phyloP scores from a whole-genome alignment of 2,113 vertebrate genomes.

The Budorcas taxicolor region DNA sequence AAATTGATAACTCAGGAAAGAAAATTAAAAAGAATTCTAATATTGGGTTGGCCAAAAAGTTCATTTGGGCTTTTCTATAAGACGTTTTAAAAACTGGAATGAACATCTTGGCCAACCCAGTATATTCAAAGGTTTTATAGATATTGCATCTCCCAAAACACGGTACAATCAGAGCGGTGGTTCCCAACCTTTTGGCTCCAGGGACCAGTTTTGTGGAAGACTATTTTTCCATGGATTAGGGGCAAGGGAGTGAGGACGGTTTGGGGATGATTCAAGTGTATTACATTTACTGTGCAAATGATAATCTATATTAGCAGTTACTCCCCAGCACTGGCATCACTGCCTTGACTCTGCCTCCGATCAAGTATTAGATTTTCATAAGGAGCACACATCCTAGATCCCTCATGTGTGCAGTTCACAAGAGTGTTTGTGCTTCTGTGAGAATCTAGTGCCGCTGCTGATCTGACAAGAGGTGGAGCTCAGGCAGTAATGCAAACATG shows the following conservation, averaged over 20 bases:
- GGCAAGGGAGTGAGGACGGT: neutral
- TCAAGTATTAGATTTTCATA: neutral
- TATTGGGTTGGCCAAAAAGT: neutral
- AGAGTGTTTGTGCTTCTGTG: neutral
- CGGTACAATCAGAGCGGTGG: neutral
- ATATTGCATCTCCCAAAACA: neutral
- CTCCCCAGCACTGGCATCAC: neutral
- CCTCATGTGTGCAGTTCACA: neutral
- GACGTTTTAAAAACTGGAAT: neutral
- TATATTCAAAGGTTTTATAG: neutral
- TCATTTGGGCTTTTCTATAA: neutral
- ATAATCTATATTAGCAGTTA: neutral
- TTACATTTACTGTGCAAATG: neutral
- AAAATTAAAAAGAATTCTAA: neutral
- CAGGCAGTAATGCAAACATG: neutral
- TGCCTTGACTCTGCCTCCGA: neutral
- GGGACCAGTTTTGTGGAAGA: neutral
- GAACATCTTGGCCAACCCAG: neutral
- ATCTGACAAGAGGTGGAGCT: neutral
- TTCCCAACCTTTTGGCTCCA: neutral
- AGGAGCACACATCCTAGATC: neutral
- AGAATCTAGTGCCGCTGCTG: neutral
- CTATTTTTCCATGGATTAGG: neutral
- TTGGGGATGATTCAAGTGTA: neutral
- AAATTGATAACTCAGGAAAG: neutral